Conservation (phyloP, 2,797 vertebrate species). For the Sebastes oblongus region DNA sequence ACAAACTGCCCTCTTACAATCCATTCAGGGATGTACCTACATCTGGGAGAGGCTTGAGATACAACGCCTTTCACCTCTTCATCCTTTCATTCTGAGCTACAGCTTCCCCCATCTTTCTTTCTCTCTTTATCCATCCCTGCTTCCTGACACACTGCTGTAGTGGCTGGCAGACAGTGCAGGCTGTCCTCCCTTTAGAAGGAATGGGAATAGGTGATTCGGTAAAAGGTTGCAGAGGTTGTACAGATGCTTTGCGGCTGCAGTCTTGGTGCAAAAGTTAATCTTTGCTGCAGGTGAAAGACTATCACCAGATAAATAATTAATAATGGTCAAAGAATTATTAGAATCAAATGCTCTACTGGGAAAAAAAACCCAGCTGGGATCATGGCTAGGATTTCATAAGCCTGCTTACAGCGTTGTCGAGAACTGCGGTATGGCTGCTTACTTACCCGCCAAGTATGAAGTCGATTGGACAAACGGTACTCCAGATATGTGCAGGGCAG, state of each 20-base stretch:
- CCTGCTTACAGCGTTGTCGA: background rate
- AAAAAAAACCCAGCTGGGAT: background rate
- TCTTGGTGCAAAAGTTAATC: background rate
- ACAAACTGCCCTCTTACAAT: constrained; percentile 63
- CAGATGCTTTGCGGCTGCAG: background rate
- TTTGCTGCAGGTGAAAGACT: background rate
- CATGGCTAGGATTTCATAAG: background rate
- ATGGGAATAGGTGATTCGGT: constrained; percentile 8
- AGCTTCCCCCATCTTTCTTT: constrained; percentile 38
- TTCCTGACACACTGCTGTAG: constrained; percentile 11
- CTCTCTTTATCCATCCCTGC: background rate
- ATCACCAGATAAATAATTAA: background rate
- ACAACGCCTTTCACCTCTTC: constrained; percentile 16
- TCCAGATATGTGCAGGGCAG: no score
- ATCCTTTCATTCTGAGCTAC: constrained; percentile 39
- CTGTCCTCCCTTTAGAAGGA: background rate
- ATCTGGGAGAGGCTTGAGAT: constrained; percentile 42
- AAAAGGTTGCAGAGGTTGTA: constrained; percentile 4
- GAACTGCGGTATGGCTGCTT: background rate
- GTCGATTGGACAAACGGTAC: no score
- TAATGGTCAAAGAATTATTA: background rate
- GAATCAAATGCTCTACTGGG: background rate
- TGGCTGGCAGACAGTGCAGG: constrained; percentile 1
- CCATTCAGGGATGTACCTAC: constrained; percentile 52
- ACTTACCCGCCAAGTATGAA: no score